phyloP scores from a whole-genome alignment of 64 coral and sea anemone species.

The Exaiptasia diaphana region DNA sequence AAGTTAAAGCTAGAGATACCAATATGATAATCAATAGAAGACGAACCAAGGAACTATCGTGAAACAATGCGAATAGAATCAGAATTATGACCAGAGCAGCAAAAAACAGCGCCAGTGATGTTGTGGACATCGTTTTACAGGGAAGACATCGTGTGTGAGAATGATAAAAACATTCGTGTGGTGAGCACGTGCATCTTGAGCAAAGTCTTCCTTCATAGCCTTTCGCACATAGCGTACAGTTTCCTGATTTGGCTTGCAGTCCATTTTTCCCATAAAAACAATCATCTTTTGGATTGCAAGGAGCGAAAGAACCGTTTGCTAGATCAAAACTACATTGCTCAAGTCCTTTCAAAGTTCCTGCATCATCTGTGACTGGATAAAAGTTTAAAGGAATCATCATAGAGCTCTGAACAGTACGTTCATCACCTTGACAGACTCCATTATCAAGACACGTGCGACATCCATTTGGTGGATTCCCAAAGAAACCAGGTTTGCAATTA shows the following conservation, averaged over 20 bases:
- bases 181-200: background rate
- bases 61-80: background rate
- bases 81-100: background rate
- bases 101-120: background rate
- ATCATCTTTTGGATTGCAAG: background rate
- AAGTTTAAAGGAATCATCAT: background rate
- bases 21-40: background rate
- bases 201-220: background rate
- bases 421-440: background rate
- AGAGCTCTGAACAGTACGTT: background rate
- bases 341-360: background rate
- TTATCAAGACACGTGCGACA: background rate
- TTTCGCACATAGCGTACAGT: background rate
- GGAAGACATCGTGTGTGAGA: background rate
- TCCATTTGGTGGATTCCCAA: background rate
- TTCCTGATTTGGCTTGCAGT: background rate
- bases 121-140: background rate
- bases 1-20: background rate
- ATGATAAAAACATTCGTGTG: background rate
- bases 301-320: background rate
- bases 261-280: background rate
- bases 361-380: background rate
- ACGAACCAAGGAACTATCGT: background rate
- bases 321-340: background rate
- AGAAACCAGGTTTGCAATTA: background rate